Evolutionary conservation across 2,113 vertebrate species (phyloP), one percentile per base, ranked within the genome.

Genomic region (Mandrillus leucophaeus): DNA sequence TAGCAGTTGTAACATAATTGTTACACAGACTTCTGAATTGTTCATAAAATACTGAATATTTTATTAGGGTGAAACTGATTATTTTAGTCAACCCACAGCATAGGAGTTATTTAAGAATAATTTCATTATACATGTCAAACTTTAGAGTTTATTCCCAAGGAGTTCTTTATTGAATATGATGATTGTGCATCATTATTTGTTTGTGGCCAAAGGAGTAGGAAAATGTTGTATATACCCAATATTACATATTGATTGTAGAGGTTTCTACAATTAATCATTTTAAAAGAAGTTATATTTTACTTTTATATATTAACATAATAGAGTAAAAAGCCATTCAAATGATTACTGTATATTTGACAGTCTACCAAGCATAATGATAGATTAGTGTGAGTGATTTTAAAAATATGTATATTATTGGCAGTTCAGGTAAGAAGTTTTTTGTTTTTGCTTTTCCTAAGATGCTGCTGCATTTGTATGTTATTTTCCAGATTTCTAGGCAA

Each of bases 381-480:
- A 61, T 82, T 95, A 92, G 72, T 76, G 16, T 70, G 22, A 68
- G n/a, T 93, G 22, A 45, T 83, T 88, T 64, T 25, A 4, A 27
- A 76, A 78, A 73, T 22, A 8, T 89, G 40, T 85, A 2, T 40
- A 55, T 70, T 92, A 88, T 90, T 96, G 93, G 55, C 27, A 92
- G 80, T 95, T 92, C 70, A 98, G 89, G 92, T 97, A 97, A 97
- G 96, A 97, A 86, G 38, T 45, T 91, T 90, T 81, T 79, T 48
- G 73, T 43, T 30, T 45, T 45, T 17, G 32, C 10, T 95, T 81
- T 70, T 78, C 68, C 52, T 97, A 45, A 88, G 70, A 35, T 94
- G 72, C 52, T 66, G 18, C 30, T 96, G 3, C 40, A 81, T 96
- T 92, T 96, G 23, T 82, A 83, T 72, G 27, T 92, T n/a, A 83